Evolutionary conservation across 2,888 invertebrate genomes (phyloP).

Genomic region (Agriopis leucophaearia): DNA sequence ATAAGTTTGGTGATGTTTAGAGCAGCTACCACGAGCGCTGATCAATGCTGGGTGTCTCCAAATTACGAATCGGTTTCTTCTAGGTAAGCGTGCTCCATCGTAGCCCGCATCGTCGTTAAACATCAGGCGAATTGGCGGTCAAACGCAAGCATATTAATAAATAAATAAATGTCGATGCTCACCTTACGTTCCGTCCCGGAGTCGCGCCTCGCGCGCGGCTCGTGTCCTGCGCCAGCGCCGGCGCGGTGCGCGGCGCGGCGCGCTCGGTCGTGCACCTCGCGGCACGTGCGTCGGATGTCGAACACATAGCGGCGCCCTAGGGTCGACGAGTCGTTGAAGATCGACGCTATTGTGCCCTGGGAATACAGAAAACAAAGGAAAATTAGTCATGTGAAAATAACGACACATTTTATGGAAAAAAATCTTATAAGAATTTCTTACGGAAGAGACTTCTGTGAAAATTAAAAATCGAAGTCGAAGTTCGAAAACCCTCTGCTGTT

Average conservation of each 20-base stretch:
- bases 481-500: no score
- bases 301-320: slow-evolving; percentile 96
- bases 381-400: not conserved
- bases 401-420: no score
- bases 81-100: no score
- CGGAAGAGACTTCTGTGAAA: no score
- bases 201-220: slow-evolving; percentile 58
- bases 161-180: no score
- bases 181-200: slow-evolving; percentile 69
- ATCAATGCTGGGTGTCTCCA: no score
- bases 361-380: not conserved
- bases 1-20: no score
- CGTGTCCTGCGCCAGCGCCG: no score
- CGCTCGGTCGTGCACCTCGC: slow-evolving; percentile 96
- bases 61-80: no score
- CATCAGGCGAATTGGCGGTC: no score
- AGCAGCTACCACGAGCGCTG: no score
- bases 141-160: not conserved
- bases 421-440: not conserved
- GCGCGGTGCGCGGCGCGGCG: slow-evolving; percentile 89
- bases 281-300: slow-evolving; percentile 94
- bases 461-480: not conserved
- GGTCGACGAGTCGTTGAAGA: slow-evolving; percentile 95
- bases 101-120: no score
- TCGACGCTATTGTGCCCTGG: slow-evolving; percentile 94